A percentile compares a stretch with the other conserved stretches of the same genome.
Evolutionary conservation across 92 coral and sea anemone genomes (phyloP).

Genomic region (Palythoa caribaeorum): DNA sequence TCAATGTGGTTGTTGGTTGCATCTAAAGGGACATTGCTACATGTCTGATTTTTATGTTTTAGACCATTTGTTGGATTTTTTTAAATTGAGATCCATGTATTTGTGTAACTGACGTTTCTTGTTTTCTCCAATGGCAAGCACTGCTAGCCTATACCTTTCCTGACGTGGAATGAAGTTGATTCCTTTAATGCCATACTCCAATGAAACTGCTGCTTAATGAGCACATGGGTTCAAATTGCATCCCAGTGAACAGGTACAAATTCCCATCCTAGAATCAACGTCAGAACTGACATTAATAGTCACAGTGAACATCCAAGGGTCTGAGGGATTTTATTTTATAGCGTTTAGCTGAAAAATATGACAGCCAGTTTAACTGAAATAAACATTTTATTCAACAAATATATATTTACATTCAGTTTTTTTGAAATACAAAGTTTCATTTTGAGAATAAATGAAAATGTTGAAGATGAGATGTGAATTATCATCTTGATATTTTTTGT

Average conservation of each 20-base stretch:
- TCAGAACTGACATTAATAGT: conserved; percentile 41
- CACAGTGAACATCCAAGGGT: conserved; percentile 54
- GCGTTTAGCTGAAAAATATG: conserved; percentile 23
- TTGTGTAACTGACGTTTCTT: not conserved
- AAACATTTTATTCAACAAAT: not conserved
- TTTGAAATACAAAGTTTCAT: not conserved
- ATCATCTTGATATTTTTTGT: not conserved
- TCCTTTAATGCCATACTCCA: conserved; percentile 43
- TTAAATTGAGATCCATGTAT: not conserved
- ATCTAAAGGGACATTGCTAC: not conserved
- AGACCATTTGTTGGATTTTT: not conserved
- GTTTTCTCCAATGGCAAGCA: conserved; percentile 48
- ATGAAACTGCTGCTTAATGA: conserved; percentile 66
- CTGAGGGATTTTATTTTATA: conserved; percentile 34
- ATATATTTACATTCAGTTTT: not conserved
- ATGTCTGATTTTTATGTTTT: not conserved
- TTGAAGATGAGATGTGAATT: not conserved
- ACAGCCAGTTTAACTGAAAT: not conserved
- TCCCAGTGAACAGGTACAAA: conserved; percentile 62
- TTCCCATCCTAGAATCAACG: conserved; percentile 52
- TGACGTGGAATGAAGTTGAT: conserved; percentile 54
- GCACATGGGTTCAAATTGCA: conserved; percentile 65
- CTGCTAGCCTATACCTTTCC: conserved; percentile 61
- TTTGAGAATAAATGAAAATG: not conserved
- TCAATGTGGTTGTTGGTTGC: not conserved